Conservation (phyloP, 2,113 vertebrate genomes). For the Anser cygnoides region DNA sequence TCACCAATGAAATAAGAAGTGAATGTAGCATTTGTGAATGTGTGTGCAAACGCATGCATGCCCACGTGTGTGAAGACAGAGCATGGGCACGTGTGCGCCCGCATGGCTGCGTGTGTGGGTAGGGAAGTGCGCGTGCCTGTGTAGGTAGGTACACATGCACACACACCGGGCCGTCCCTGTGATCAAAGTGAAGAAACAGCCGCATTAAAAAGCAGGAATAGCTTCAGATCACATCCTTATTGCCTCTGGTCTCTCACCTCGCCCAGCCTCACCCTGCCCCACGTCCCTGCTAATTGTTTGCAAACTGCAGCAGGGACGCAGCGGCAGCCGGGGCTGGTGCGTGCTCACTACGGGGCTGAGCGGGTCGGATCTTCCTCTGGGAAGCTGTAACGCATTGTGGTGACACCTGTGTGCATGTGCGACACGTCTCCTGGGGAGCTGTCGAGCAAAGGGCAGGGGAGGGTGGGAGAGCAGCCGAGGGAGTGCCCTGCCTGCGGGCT, state of each 20-base stretch:
- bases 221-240: background rate
- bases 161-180: background rate
- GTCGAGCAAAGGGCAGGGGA: background rate
- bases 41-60: fast-evolving
- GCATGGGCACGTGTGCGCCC: background rate
- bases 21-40: fast-evolving
- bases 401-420: fast-evolving
- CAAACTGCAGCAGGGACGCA: background rate
- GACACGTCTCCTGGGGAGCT: background rate
- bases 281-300: background rate
- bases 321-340: background rate
- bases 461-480: background rate
- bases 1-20: background rate
- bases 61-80: background rate
- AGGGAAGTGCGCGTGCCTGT: background rate
- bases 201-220: background rate
- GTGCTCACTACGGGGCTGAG: fast-evolving
- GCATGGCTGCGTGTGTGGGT: background rate
- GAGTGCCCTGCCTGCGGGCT: fast-evolving
- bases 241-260: constrained; percentile 5
- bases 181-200: constrained; percentile 13
- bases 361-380: fast-evolving
- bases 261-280: constrained; percentile 1
- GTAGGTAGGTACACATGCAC: background rate
- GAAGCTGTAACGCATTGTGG: fast-evolving